phyloP scores from a whole-genome alignment of 2,113 vertebrate species.

The Scalopus aquaticus region DNA sequence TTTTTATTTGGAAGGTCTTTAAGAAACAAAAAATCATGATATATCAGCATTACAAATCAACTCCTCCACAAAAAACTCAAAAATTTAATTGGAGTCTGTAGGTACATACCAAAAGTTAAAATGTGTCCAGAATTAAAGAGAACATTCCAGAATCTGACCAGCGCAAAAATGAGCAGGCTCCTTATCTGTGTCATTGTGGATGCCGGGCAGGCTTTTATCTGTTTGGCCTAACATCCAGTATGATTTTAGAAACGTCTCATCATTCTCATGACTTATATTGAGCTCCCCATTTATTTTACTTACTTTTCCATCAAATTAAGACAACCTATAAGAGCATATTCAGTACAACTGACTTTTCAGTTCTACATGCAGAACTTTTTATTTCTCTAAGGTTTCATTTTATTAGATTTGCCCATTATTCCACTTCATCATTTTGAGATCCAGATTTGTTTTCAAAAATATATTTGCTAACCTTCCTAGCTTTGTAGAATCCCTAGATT shows the following conservation, averaged over 20 bases:
- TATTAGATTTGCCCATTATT: not conserved
- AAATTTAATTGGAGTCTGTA: too few species aligned
- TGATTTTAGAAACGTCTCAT: not conserved
- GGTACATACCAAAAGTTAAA: not conserved
- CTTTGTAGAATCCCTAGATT: slow-evolving; percentile 5
- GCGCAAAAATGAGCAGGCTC: not conserved
- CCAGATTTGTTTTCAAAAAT: not conserved
- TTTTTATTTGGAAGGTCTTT: not conserved
- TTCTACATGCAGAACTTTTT: not conserved
- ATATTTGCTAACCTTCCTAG: not conserved
- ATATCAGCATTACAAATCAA: not conserved
- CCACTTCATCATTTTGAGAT: not conserved
- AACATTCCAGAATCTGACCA: not conserved
- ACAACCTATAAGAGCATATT: not conserved
- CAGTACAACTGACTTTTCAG: not conserved
- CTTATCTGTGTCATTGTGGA: not conserved
- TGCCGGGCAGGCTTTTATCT: not conserved
- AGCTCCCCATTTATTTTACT: not conserved
- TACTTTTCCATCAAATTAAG: slow-evolving; percentile 17
- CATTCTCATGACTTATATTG: not conserved
- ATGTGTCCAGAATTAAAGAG: not conserved
- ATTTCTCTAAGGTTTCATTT: slow-evolving; percentile 14
- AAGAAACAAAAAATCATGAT: slow-evolving; percentile 21
- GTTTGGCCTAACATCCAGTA: not conserved
- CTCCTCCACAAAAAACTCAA: too few species aligned